These are phyloP conservation scores for Anorthoa munda DNA, from an alignment of 2,888 invertebrate genomes.

Conservation along the genomic window DNA sequence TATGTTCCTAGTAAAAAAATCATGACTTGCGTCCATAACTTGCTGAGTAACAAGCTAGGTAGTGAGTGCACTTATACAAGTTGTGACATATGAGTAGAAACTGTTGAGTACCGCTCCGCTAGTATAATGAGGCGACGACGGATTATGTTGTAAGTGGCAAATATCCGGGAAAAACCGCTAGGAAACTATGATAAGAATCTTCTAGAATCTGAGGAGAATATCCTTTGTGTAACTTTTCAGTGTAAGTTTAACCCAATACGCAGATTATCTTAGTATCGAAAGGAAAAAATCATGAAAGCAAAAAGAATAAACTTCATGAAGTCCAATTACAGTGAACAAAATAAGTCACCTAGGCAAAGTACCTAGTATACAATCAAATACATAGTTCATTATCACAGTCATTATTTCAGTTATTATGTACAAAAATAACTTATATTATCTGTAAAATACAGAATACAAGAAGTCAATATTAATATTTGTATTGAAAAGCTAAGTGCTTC, in stretches of 20 bases:
- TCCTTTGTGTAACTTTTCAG: neutral
- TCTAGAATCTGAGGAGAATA: neutral
- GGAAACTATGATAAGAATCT: slow-evolving; percentile 7
- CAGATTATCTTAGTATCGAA: too few species aligned
- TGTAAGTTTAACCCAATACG: neutral
- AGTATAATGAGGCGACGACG: neutral
- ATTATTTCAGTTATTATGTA: slow-evolving; percentile 43
- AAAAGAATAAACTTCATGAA: slow-evolving; percentile 6
- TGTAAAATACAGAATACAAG: slow-evolving; percentile 32
- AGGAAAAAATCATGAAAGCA: neutral
- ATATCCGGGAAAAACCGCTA: slow-evolving; percentile 6
- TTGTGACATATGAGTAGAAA: slow-evolving; percentile 11
- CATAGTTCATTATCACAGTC: slow-evolving; percentile 35
- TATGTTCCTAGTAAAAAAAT: slow-evolving; percentile 15
- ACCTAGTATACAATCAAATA: slow-evolving; percentile 9
- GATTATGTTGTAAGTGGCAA: neutral
- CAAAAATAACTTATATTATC: slow-evolving; percentile 42
- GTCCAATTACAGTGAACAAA: slow-evolving; percentile 37
- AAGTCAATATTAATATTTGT: slow-evolving; percentile 30
- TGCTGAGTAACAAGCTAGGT: neutral
- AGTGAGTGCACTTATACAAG: slow-evolving; percentile 10
- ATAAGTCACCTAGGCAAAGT: slow-evolving; percentile 14
- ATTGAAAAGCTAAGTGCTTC: slow-evolving; percentile 28
- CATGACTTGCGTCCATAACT: slow-evolving; percentile 8
- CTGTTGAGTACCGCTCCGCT: neutral